Conservation (phyloP, 2,797 vertebrate species). For the Vespertilio murinus region DNA sequence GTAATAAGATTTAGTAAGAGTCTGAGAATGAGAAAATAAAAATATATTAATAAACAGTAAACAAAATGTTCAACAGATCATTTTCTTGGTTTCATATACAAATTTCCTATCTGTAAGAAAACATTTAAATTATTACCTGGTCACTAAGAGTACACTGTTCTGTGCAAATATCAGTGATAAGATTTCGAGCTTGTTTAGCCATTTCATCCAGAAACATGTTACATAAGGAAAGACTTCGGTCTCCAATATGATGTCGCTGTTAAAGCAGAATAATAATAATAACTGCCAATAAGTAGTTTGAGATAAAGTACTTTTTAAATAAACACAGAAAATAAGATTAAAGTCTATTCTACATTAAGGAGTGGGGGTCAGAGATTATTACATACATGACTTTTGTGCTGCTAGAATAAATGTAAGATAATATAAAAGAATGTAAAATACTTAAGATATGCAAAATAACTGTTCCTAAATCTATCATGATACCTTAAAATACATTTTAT, state of each 20-base stretch:
- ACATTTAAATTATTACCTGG: conserved; percentile 87
- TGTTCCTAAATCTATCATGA: not conserved
- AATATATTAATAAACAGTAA: not conserved
- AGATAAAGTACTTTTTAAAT: conserved; percentile 32
- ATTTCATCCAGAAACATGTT: conserved; percentile 99
- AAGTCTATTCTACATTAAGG: not conserved
- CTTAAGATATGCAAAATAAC: conserved; percentile 21
- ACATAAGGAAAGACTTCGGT: conserved; percentile 97
- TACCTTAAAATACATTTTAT: not conserved
- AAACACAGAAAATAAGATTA: conserved; percentile 44
- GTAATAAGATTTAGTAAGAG: not conserved
- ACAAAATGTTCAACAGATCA: not conserved
- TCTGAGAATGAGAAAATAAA: conserved; percentile 34
- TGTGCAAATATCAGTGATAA: conserved; percentile 99
- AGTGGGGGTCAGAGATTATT: not conserved
- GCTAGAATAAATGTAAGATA: conserved; percentile 19
- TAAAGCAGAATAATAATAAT: conserved; percentile 24
- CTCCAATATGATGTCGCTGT: conserved; percentile 98
- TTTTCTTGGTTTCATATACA: not conserved
- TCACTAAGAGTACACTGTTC: conserved; percentile 98
- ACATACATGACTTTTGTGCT: not conserved
- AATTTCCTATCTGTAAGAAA: conserved; percentile 16
- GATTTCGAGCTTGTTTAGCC: conserved; percentile 98
- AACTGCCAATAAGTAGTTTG: not conserved
- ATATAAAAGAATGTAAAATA: conserved; percentile 48